Conservation (phyloP, 1,140 invertebrate species). For the Chlorops oryzae region DNA sequence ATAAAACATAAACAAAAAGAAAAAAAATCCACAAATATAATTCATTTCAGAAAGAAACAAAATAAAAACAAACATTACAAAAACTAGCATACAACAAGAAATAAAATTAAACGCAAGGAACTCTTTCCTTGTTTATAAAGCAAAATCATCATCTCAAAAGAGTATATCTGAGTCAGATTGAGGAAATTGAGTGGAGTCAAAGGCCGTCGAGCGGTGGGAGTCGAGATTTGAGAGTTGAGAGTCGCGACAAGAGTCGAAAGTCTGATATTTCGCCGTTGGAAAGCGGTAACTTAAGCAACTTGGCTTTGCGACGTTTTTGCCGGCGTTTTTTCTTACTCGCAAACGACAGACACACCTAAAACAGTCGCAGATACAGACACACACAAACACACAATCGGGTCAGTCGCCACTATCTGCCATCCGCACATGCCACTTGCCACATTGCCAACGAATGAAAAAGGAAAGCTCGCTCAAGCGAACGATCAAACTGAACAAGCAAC, state of each 20-base stretch:
- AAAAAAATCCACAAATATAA: conserved; percentile 4
- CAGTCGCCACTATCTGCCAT: no score
- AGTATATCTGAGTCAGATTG: conserved; percentile 4
- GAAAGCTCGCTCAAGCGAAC: conserved; percentile 3
- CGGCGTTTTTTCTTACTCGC: not conserved
- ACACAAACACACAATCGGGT: not conserved
- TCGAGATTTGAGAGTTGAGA: not conserved
- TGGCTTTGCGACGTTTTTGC: not conserved
- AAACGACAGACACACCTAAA: not conserved
- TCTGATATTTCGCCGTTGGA: not conserved
- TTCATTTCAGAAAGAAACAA: not conserved
- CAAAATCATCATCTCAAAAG: not conserved
- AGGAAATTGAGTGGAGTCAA: no score
- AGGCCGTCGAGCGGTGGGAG: no score
- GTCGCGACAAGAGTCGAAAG: not conserved
- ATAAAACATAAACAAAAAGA: not conserved
- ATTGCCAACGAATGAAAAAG: no score
- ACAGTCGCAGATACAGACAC: conserved; percentile 22
- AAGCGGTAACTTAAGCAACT: not conserved
- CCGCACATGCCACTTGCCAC: no score
- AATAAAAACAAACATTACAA: conserved; percentile 1
- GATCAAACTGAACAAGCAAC: conserved; percentile 11
- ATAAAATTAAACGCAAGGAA: not conserved
- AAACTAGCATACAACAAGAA: not conserved
- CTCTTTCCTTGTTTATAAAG: no score